These are phyloP conservation scores for Pararge aegeria DNA, from an alignment of 1,140 invertebrate species.

Conservation along the genomic window DNA sequence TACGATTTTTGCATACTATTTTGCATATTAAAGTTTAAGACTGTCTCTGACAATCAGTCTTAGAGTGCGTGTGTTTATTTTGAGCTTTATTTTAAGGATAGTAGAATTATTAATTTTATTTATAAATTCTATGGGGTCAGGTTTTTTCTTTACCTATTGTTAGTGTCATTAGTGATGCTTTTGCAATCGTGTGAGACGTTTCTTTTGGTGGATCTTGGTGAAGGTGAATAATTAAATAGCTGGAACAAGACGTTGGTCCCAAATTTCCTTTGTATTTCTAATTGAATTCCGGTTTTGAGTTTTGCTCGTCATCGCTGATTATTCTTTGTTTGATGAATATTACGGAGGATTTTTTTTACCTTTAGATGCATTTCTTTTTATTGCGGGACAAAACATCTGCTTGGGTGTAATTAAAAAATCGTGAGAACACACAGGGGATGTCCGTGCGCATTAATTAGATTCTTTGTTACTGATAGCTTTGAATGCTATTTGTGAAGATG, in stretches of 20 bases:
- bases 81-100: constrained; percentile 71
- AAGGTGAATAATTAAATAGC: constrained; percentile 68
- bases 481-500: constrained; percentile 17
- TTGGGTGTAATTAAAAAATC: constrained; percentile 71
- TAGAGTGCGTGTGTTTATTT: constrained; percentile 69
- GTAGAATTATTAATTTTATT: constrained; percentile 68
- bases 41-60: constrained; percentile 43
- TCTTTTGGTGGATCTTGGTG: constrained; percentile 33
- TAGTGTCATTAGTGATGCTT: constrained; percentile 66
- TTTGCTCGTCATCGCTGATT: constrained; percentile 67
- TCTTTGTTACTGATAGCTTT: constrained; percentile 22
- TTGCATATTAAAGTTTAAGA: constrained; percentile 71
- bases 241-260: constrained; percentile 62
- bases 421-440: constrained; percentile 60
- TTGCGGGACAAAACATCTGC: constrained; percentile 67
- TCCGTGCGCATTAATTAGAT: constrained; percentile 57
- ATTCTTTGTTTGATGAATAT: constrained; percentile 73
- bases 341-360: constrained; percentile 50
- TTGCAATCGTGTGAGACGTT: constrained; percentile 65
- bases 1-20: constrained; percentile 48
- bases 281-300: constrained; percentile 77
- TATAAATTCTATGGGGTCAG: constrained; percentile 62
- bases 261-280: constrained; percentile 70
- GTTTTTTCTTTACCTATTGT: constrained; percentile 59
- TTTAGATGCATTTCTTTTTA: constrained; percentile 53